Base-by-base conservation (phyloP, 2,888 invertebrate genomes). In the Andrena camellia region DNA sequence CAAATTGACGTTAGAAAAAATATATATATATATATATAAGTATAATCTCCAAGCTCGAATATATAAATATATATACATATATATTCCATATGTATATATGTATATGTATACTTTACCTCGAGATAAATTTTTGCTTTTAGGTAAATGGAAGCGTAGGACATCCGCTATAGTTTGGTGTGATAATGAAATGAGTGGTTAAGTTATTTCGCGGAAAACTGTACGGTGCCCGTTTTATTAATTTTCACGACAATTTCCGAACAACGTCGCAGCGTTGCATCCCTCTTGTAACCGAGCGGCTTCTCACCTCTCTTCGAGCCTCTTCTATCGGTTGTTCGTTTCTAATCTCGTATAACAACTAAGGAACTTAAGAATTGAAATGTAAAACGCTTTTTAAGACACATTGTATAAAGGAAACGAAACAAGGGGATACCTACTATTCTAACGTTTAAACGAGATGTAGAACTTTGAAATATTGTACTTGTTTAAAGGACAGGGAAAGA, bases 361-460 rank as follows among this genome's bases (percentile, higher is more conserved):
- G 52, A 78, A 86, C 78, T 64, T 48, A 59, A 78, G 59, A 71
- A 80, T 76, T 76, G 72, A 83, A 85, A 80, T 83, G 80, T 74
- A 81, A 84, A 88, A 87, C 85, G 87, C 89, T 86, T 87, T 86
- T 85, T 86, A 87, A 90, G 86, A 89, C 88, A 90, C 86, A 77
- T 88, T 88, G 86, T 91, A 89, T 86, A 86, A 88, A 76, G n/a
- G 2, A 29, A 23, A 29, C 4, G 20, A 81, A 86, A 75, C 31
- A 42, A 68, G 54, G 17, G 86, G 86, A 86, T 86, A 90, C 79
- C 26, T 86, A 87, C 80, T 88, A 90, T 89, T 88, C 85, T 88
- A 91, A 90, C 84, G 88, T 89, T 87, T 89, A 87, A 90, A 89
- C 84, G 86, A 88, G 90, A 76, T 83, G 87, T 89, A 90, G 88